Base-by-base conservation (phyloP, 2,888 invertebrate species). In the Trichacis sp. region DNA sequence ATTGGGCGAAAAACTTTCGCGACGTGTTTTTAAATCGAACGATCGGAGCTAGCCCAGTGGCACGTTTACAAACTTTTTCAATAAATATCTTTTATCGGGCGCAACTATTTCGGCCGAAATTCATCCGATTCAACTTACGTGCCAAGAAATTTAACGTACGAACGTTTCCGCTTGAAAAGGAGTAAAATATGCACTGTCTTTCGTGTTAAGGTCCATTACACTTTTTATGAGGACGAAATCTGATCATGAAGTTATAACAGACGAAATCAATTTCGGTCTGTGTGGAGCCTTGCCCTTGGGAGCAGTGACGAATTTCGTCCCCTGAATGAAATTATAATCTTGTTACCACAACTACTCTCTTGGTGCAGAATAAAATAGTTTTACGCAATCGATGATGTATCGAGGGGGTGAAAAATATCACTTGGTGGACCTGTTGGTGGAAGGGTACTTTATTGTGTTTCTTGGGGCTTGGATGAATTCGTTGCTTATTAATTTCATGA, bases 241-340 rank as follows among this genome's bases (percentile, higher is more conserved):
- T 24, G 18, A 8, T 14, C 40, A 19, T 17, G 33, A 63, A 53
- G 53, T 63, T 48, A 57, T 57, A 63, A 63, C 57, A 63, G 53
- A 58, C 30, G 50, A 50, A 64, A 64, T 64, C 58, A 58, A 64
- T 63, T 64, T 54, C 57, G 24, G 24, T 8, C 8, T 24, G 24
- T 24, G 24, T 24, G 8, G 54, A 48, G 24, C 47, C 1, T 19
- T 4, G 50, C 64, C 58, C 51, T 17, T 42, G 55, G 54, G 58
- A 62, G 56, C 58, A 52, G 46, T 47, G 43, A 33, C 29, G 55
- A 51, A 45, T 53, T 51, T 61, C 51, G 61, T 56, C 69, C 67
- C 64, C 60, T 62, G 70, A 73, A 73, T 73, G 69, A 69, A 73
- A 75, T 75, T 75, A 72, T 73, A 72, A 73, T 73, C 71, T 65